phyloP scores from a whole-genome alignment of 1,140 invertebrate genomes.

The Zaprionus lachaisei region DNA sequence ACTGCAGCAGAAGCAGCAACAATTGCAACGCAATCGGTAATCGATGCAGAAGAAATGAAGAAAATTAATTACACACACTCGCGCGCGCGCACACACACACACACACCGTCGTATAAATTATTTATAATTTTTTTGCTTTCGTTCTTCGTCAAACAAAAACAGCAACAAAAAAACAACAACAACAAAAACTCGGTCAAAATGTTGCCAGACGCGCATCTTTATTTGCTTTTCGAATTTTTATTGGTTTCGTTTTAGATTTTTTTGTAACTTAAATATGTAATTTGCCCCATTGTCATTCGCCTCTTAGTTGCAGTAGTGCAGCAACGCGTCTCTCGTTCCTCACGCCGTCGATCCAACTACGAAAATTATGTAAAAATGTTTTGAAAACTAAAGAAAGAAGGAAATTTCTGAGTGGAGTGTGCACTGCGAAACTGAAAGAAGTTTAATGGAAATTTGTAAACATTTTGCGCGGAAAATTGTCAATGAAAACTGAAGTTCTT shows the following conservation, averaged over 20 bases:
- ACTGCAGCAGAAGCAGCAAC: slow-evolving; percentile 23
- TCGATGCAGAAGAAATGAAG: slow-evolving; percentile 76
- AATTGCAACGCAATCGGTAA: slow-evolving; percentile 72
- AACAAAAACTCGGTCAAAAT: slow-evolving; percentile 78
- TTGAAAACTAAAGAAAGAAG: slow-evolving; percentile 32
- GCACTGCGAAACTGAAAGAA: background rate
- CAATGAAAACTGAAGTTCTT: background rate
- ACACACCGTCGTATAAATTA: slow-evolving; percentile 59
- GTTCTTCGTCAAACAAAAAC: slow-evolving; percentile 38
- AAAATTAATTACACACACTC: slow-evolving; percentile 53
- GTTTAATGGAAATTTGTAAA: slow-evolving; percentile 53
- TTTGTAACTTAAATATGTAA: slow-evolving; percentile 53
- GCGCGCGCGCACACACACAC: background rate
- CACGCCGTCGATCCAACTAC: slow-evolving; percentile 19
- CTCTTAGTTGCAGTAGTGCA: slow-evolving; percentile 51
- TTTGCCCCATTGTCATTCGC: slow-evolving; percentile 39
- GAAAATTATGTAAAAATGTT: slow-evolving; percentile 69
- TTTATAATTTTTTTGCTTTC: slow-evolving; percentile 68
- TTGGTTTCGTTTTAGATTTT: slow-evolving; percentile 32
- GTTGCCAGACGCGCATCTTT: slow-evolving; percentile 54
- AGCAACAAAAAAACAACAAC: no score
- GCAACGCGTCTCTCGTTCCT: slow-evolving; percentile 53
- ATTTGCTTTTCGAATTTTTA: slow-evolving; percentile 56
- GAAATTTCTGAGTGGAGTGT: background rate
- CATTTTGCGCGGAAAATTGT: slow-evolving; percentile 27